Evolutionary conservation across 30 jellyfish, hydroid and myxozoan genomes (phyloP).

Genomic region (Catostylus mosaicus): DNA sequence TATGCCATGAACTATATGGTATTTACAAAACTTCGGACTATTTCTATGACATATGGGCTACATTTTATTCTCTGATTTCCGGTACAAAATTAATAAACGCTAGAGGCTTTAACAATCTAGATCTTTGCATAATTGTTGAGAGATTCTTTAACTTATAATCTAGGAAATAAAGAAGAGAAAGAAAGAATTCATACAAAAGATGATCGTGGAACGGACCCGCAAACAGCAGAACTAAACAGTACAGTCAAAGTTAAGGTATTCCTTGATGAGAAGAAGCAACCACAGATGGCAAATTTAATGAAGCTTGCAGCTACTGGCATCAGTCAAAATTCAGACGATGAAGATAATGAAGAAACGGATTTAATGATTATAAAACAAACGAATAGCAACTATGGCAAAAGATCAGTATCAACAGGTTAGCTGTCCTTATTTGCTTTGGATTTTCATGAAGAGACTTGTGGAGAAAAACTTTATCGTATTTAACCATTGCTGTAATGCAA

Average conservation of each 20-base stretch:
- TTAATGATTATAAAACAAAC: not conserved
- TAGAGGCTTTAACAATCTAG: too few species aligned
- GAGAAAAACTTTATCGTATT: too few species aligned
- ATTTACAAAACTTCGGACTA: too few species aligned
- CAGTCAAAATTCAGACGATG: constrained; percentile 51
- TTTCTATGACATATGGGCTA: too few species aligned
- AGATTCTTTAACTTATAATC: too few species aligned
- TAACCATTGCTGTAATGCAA: too few species aligned
- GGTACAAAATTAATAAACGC: too few species aligned
- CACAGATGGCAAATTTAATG: constrained; percentile 75
- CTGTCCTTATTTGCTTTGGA: not conserved
- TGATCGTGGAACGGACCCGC: not conserved
- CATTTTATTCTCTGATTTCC: too few species aligned
- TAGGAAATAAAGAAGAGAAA: too few species aligned
- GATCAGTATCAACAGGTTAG: constrained; percentile 44
- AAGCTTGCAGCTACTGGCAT: constrained; percentile 85
- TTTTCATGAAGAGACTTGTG: too few species aligned
- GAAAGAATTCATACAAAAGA: not conserved
- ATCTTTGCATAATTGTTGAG: too few species aligned
- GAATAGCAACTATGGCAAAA: constrained; percentile 19
- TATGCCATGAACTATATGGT: too few species aligned
- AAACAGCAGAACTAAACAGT: not conserved
- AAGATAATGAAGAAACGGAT: constrained; percentile 30
- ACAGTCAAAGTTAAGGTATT: constrained; percentile 72
- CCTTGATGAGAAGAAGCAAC: constrained; percentile 75